Percentiles rank a stretch among this genome's conserved stretches.
Evolutionary conservation across 2,797 vertebrate genomes (phyloP).

Genomic region (Tragelaphus eurycerus): DNA sequence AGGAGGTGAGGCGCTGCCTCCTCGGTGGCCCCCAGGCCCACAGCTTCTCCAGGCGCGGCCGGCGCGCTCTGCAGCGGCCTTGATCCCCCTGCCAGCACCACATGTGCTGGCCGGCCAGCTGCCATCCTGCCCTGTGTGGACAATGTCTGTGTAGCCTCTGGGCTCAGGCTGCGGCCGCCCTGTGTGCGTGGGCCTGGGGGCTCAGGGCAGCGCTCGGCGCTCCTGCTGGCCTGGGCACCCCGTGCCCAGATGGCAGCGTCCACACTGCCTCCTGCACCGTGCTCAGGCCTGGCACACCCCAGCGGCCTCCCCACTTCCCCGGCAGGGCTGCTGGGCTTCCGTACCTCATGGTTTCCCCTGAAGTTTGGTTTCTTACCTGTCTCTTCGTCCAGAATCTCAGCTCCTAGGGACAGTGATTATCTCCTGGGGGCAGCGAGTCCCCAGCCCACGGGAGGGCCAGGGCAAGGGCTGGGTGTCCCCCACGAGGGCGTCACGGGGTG

Average conservation of each 20-base stretch:
- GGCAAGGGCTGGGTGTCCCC: not conserved
- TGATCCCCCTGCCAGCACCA: not conserved
- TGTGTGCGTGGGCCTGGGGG: not conserved
- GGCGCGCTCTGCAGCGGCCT: rapidly evolving
- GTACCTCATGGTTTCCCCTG: rapidly evolving
- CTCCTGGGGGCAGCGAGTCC: not conserved
- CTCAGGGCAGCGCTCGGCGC: rapidly evolving
- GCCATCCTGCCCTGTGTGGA: not conserved
- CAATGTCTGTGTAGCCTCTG: not conserved
- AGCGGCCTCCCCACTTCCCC: rapidly evolving
- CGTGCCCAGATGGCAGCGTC: rapidly evolving
- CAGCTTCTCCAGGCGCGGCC: rapidly evolving
- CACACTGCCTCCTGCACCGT: rapidly evolving
- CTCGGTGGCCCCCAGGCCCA: not conserved
- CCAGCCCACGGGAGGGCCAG: not conserved
- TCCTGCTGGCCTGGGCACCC: not conserved
- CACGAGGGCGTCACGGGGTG: rapidly evolving
- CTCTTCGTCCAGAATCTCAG: not conserved
- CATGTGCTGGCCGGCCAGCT: rapidly evolving
- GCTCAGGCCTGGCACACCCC: not conserved
- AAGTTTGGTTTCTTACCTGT: not conserved
- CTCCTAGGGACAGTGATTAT: not conserved
- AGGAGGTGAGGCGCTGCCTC: not conserved
- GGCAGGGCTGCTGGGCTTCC: rapidly evolving
- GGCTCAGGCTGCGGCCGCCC: rapidly evolving